phyloP scores from a whole-genome alignment of 2,888 invertebrate genomes.

The Cabera pusaria region DNA sequence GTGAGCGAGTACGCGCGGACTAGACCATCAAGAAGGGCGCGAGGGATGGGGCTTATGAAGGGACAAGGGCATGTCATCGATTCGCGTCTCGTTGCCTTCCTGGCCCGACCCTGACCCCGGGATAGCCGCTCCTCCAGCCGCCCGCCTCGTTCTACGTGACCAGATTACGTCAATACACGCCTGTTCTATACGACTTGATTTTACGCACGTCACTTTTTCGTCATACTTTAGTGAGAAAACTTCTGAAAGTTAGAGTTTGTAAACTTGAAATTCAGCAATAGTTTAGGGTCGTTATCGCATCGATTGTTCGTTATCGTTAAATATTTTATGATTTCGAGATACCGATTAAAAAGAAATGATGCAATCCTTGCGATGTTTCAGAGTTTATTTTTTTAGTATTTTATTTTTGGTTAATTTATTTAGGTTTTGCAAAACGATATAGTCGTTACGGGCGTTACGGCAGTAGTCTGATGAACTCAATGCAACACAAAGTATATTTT shows the following conservation, averaged over 20 bases:
- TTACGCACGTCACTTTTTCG: conserved; percentile 4
- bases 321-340: conserved; percentile 7
- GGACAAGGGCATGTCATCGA: conserved; percentile 64
- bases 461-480: too few species aligned
- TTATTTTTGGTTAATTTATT: too few species aligned
- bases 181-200: conserved; percentile 15
- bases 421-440: too few species aligned
- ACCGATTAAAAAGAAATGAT: background rate
- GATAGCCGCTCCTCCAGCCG: conserved; percentile 34
- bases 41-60: conserved; percentile 36
- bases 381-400: too few species aligned
- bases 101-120: conserved; percentile 64
- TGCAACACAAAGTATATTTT: too few species aligned
- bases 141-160: conserved; percentile 31
- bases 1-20: conserved; percentile 28
- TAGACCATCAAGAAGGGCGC: conserved; percentile 17
- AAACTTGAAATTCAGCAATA: conserved; percentile 8
- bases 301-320: conserved; percentile 4
- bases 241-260: conserved; percentile 17
- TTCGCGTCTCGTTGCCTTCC: conserved; percentile 43
- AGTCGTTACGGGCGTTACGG: too few species aligned
- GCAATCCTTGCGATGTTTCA: too few species aligned
- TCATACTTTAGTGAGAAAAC: conserved; percentile 6
- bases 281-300: conserved; percentile 7
- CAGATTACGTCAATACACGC: conserved; percentile 31